Evolutionary conservation across 1,140 invertebrate genomes (phyloP).

Genomic region (Idris sp.): DNA sequence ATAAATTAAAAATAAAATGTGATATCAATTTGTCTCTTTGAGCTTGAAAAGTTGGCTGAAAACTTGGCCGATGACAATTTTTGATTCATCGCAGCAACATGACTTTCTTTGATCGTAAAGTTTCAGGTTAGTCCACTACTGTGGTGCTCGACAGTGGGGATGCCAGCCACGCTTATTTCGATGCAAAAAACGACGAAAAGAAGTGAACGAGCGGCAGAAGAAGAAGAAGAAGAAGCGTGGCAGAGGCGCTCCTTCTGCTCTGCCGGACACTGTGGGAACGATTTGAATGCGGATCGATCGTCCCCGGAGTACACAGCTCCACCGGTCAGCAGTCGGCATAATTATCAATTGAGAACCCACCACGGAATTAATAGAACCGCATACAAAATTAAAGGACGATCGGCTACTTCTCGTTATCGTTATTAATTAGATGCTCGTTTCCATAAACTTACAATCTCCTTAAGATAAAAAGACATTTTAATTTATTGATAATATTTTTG

Average conservation of each 20-base stretch:
- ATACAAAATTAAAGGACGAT: too few relatives aligned
- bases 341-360: constrained; percentile 63
- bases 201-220: constrained; percentile 22
- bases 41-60: too few relatives aligned
- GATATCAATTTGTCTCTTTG: too few relatives aligned
- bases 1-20: too few relatives aligned
- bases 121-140: constrained; percentile 23
- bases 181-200: constrained; percentile 47
- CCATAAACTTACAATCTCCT: too few relatives aligned
- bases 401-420: constrained; percentile 47
- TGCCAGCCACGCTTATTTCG: constrained; percentile 64
- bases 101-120: constrained; percentile 12
- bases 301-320: constrained; percentile 49
- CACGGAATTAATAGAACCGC: constrained; percentile 49
- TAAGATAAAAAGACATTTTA: too few relatives aligned
- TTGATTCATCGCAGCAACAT: neutral
- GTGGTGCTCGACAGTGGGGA: constrained; percentile 50
- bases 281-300: constrained; percentile 65
- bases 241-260: constrained; percentile 63
- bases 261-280: constrained; percentile 75
- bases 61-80: constrained; percentile 3
- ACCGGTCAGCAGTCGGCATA: constrained; percentile 41
- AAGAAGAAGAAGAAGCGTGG: constrained; percentile 47
- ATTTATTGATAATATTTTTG: too few relatives aligned
- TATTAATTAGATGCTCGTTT: too few relatives aligned